Evolutionary conservation across 2,797 vertebrate species (phyloP).

Genomic region (Sternarchorhynchus goeldii): DNA sequence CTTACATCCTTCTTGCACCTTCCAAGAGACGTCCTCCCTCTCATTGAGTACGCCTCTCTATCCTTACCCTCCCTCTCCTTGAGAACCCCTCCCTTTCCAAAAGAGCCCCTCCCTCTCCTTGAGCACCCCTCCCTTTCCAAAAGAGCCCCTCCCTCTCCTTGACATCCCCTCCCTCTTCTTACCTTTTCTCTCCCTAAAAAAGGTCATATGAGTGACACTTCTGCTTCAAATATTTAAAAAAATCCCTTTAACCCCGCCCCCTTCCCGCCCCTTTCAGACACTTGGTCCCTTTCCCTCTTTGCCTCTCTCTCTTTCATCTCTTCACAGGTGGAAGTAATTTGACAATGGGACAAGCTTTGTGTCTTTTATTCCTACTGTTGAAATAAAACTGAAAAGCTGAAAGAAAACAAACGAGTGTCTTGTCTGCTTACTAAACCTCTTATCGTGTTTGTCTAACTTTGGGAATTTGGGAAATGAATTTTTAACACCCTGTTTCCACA

Average conservation of each 20-base stretch:
- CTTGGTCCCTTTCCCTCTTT: neutral
- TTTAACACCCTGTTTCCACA: constrained; percentile 3
- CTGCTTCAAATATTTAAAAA: constrained; percentile 2
- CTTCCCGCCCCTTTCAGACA: neutral
- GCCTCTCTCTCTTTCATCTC: neutral
- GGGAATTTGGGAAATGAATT: constrained; percentile 20
- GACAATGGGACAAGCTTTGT: neutral
- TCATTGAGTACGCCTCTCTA: neutral
- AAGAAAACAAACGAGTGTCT: constrained; percentile 1
- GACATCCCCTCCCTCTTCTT: neutral
- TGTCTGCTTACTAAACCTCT: neutral
- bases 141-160: no score
- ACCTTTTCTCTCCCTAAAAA: constrained; percentile 2
- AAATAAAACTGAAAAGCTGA: neutral
- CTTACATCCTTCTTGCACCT: no score
- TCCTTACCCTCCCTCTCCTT: neutral
- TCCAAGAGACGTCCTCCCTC: no score
- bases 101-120: no score
- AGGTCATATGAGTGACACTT: constrained; percentile 26
- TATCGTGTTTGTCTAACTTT: constrained; percentile 22
- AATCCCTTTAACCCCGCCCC: constrained; percentile 1
- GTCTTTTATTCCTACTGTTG: neutral
- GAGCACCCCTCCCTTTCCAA: no score
- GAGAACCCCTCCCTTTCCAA: no score
- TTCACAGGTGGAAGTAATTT: constrained; percentile 3